These are phyloP conservation scores for Megaceryle torquata DNA, from an alignment of 2,113 vertebrate species.

Conservation along the genomic window DNA sequence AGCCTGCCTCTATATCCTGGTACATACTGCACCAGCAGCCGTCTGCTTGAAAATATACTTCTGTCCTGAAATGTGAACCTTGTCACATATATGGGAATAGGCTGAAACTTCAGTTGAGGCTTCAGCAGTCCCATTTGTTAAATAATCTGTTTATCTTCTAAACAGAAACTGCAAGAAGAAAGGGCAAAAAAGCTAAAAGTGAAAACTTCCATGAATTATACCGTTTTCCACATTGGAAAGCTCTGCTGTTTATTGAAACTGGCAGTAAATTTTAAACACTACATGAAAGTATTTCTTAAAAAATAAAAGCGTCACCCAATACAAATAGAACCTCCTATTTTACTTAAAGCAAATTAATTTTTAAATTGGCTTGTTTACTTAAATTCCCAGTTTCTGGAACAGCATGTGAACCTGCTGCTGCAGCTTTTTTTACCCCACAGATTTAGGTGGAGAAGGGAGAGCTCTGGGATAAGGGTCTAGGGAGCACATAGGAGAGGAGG, in stretches of 20 bases:
- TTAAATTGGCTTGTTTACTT: conserved; percentile 12
- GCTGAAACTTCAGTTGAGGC: not conserved
- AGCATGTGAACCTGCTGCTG: not conserved
- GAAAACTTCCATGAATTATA: conserved; percentile 18
- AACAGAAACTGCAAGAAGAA: not conserved
- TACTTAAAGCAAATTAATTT: conserved; percentile 29
- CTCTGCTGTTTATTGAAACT: conserved; percentile 52
- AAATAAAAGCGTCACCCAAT: conserved; percentile 37
- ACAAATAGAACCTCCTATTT: conserved; percentile 30
- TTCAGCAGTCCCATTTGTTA: not conserved
- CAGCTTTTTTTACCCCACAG: not conserved
- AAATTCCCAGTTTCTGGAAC: conserved; percentile 29
- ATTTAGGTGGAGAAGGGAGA: not conserved
- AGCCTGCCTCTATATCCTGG: not conserved
- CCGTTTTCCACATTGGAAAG: not conserved
- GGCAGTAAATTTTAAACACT: conserved; percentile 35
- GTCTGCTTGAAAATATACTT: not conserved
- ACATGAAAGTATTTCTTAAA: conserved; percentile 42
- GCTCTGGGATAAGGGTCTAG: not conserved
- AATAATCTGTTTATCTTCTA: conserved; percentile 9
- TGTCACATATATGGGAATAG: not conserved
- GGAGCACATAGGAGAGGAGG: not conserved
- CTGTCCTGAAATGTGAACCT: not conserved
- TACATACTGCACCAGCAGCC: not conserved
- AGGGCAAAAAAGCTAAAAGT: not conserved